A percentile compares a stretch with the other conserved stretches of the same genome.
Conservation (phyloP, 2,888 invertebrate genomes). For the Scaptomyza polygonia region DNA sequence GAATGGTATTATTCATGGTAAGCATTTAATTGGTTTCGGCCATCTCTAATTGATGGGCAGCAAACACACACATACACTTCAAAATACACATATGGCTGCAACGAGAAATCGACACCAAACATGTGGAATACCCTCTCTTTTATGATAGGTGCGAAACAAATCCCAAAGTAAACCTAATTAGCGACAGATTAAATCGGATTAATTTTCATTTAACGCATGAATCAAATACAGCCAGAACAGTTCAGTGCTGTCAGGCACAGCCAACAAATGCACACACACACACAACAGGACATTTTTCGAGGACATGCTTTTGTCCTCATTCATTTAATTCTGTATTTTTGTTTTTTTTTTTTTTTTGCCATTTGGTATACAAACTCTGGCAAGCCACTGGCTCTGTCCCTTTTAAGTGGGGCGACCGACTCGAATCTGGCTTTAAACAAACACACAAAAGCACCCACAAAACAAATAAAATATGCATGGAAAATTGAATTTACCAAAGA, state of each 20-base stretch:
- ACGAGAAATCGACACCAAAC: slow-evolving; percentile 40
- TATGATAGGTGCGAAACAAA: slow-evolving; percentile 74
- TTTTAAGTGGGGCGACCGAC: slow-evolving; percentile 25
- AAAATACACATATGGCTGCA: slow-evolving; percentile 28
- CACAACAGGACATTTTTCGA: slow-evolving; percentile 19
- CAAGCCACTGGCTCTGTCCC: slow-evolving; percentile 14
- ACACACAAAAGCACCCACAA: slow-evolving; percentile 30
- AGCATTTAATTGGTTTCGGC: slow-evolving; percentile 42
- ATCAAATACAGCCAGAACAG: slow-evolving; percentile 72
- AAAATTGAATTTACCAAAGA: slow-evolving; percentile 64
- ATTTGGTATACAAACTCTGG: not conserved
- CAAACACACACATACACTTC: not conserved
- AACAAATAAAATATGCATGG: slow-evolving; percentile 71
- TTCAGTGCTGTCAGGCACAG: slow-evolving; percentile 56
- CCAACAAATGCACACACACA: slow-evolving; percentile 15
- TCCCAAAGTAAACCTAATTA: slow-evolving; percentile 80
- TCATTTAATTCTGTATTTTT: slow-evolving; percentile 30
- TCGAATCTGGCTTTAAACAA: slow-evolving; percentile 54
- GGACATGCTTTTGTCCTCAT: slow-evolving; percentile 29
- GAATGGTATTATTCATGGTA: slow-evolving; percentile 21
- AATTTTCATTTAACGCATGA: slow-evolving; percentile 81
- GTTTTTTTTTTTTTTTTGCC: slow-evolving; percentile 16
- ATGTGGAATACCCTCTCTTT: slow-evolving; percentile 13
- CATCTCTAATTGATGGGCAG: slow-evolving; percentile 48
- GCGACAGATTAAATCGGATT: slow-evolving; percentile 81